Evolutionary conservation across 2,797 vertebrate species (phyloP).

Genomic region (Hypotaenidia philippensis): DNA sequence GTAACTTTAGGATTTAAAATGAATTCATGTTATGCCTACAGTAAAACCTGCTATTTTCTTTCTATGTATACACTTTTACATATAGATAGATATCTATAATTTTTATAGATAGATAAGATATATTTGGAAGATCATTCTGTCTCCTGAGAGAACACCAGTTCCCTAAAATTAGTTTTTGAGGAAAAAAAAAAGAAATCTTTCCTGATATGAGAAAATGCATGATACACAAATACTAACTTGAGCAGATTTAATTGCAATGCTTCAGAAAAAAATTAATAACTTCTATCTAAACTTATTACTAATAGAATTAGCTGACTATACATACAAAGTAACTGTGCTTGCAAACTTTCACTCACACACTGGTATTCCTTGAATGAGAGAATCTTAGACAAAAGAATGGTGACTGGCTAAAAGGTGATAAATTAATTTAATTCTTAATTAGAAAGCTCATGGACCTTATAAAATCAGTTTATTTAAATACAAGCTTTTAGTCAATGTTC

Average conservation of each 20-base stretch:
- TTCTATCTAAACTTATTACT: not conserved
- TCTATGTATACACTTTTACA: too few species aligned
- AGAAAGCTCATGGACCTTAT: constrained; percentile 58
- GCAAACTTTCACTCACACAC: constrained; percentile 14
- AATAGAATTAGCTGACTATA: not conserved
- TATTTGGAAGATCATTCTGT: not conserved
- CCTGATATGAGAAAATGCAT: not conserved
- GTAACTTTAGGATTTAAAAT: not conserved
- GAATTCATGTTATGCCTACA: not conserved
- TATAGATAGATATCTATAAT: too few species aligned
- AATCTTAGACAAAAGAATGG: constrained; percentile 32
- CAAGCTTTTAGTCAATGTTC: constrained; percentile 38
- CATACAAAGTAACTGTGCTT: not conserved
- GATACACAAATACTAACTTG: not conserved
- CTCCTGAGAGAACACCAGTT: not conserved
- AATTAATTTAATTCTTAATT: constrained; percentile 75
- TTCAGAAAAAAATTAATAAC: not conserved
- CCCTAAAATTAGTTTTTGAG: not conserved
- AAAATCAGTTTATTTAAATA: constrained; percentile 70
- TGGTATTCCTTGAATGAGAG: constrained; percentile 28
- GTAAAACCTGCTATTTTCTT: not conserved
- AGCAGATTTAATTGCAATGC: fast-evolving
- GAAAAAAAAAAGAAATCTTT: not conserved
- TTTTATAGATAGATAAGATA: too few species aligned
- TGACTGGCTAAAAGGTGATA: constrained; percentile 56